Base-by-base conservation (phyloP, 2,113 vertebrate genomes). In the Suncus etruscus region DNA sequence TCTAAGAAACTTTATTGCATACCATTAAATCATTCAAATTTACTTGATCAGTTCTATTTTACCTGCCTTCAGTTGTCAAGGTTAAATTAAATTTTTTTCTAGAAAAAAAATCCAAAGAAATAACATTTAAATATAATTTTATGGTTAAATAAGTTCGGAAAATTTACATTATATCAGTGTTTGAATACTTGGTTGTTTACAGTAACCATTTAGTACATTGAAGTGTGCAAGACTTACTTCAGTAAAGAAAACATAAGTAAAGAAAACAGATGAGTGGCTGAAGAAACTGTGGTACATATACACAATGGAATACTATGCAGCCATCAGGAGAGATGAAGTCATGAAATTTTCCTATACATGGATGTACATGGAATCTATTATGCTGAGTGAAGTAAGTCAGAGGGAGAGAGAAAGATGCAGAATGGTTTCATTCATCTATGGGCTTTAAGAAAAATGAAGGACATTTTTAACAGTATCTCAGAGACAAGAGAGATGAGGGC, bases 121-220 rank as follows among this genome's bases (percentile, higher is more conserved):
- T 66, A 45, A 39, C 4, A 48, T 72, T 91, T 87, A 29, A 68
- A 91, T 90, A 61, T 58, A 29, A 8, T 76, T 85, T 22, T 66
- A 27, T 75, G 29, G 6, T 29, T 9, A 72, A 91, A 54, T 45
- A 47, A 47, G 24, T 73, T 79, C 83, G 39, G 22, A 8, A 39
- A 72, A 63, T 39, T 47, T 12, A n/a, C 6, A 2, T 61, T 66
- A 63, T n/a, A 39, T 3, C 47, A 1, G 29, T n/a, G 27, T 61
- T 6, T 86, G 74, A 50, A 68, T 66, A 61, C 8, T 65, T 54
- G 54, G 31, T 68, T 11, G 54, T 25, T 83, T 70, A 39, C 86
- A 3, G 1, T 32, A 65, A 1, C 3, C 4, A 74, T 22, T 83
- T 82, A 92, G 0, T 27, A 66, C 63, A 10, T 51, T 27, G 27